Evolutionary conservation across 1,140 invertebrate species (phyloP), one percentile per base, ranked within the genome.

Genomic region (Lepidurus couesii): DNA sequence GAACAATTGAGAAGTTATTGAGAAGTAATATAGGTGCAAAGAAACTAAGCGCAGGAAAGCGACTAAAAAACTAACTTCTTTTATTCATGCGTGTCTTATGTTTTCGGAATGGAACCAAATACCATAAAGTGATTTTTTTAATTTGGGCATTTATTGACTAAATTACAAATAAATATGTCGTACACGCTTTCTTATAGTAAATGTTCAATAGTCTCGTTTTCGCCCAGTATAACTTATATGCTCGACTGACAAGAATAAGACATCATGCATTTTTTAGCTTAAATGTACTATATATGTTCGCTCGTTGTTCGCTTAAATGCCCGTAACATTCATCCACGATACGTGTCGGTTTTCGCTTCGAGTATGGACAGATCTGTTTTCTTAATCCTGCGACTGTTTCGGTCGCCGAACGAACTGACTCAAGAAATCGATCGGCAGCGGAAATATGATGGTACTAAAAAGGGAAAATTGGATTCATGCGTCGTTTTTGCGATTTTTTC

Each of bases 351-450:
- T 16, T 21, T 4, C 75, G 11, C 75, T 76, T 76, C 42, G 43
- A 77, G 34, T 16, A 13, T 3, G 24, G 75, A 21, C 47, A 9
- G 10, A 26, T 10, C 21, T 44, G 7, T 47, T 77, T 11, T 13
- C 7, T 45, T 77, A 77, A 16, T 75, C 44, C 75, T 42, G 13
- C 24, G 34, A 24, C 75, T 77, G 42, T 13, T 42, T 11, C 47
- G 43, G 42, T n/a, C 42, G 34, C 74, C 47, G 76, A 34, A 83
- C 74, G 77, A 94, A 94, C 81, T 91, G 92, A 44, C 90, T 91
- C 74, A 98, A 84, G 82, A 97, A 89, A 84, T 98, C 95, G 84
- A 98, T 94, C 42, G 96, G 96, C 81, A 98, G 88, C 24, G 96
- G 97, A 86, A 98, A 98, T 78, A 98, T 93, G 83, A 98, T 98